These are phyloP conservation scores for Argentina silus DNA, from an alignment of 2,797 vertebrate species.

Conservation along the genomic window DNA sequence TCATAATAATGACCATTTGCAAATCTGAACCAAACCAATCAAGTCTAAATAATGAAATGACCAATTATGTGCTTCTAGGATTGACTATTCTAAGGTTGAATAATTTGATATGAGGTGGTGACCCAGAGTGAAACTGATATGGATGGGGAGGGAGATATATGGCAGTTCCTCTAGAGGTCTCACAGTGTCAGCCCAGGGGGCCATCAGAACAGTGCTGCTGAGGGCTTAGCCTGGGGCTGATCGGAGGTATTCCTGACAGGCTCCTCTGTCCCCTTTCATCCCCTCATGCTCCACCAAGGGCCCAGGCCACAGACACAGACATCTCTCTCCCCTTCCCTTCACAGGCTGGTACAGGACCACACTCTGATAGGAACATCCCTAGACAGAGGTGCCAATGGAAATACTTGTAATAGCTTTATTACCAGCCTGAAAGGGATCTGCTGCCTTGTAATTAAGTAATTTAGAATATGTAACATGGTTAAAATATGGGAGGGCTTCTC, in stretches of 20 bases:
- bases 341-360: conserved; percentile 27
- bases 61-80: too few species aligned
- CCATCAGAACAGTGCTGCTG: conserved; percentile 42
- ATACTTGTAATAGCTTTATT: conserved; percentile 57
- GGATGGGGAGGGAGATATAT: conserved; percentile 40
- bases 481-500: conserved; percentile 22
- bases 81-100: too few species aligned
- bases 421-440: conserved; percentile 38
- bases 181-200: conserved; percentile 29
- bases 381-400: conserved; percentile 40
- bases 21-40: conserved; percentile 4
- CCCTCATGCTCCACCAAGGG: conserved; percentile 26
- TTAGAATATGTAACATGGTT: conserved; percentile 33
- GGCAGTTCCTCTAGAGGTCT: conserved; percentile 33
- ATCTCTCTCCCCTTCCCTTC: conserved; percentile 44
- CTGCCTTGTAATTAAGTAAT: conserved; percentile 38
- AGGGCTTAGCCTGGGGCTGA: conserved; percentile 56
- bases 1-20: neutral
- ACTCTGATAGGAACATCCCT: conserved; percentile 48
- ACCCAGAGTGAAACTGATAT: neutral
- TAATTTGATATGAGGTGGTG: too few species aligned
- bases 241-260: conserved; percentile 54
- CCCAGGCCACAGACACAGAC: conserved; percentile 43
- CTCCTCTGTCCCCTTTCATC: conserved; percentile 59
- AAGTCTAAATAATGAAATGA: too few species aligned